Evolutionary conservation across 64 coral and sea anemone species (phyloP).

Genomic region (Acropora yongei): DNA sequence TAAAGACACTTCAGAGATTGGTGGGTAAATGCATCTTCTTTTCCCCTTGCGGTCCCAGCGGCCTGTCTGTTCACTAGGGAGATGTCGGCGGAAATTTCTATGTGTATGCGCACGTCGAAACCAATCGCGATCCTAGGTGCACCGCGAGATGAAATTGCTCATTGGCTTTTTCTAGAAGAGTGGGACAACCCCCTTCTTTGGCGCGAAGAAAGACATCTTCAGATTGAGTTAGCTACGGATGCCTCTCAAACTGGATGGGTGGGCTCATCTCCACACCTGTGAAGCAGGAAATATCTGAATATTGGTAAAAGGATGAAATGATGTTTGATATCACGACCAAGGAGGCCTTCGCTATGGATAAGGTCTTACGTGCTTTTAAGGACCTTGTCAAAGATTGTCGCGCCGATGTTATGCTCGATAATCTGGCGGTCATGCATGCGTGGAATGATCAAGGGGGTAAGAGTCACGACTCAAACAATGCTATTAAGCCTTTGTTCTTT

Average conservation of each 20-base stretch:
- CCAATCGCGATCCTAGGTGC: neutral
- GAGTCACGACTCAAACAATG: neutral
- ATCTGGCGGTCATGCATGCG: constrained; percentile 40
- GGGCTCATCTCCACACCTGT: too few relatives aligned
- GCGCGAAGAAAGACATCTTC: constrained; percentile 39
- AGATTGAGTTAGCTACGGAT: constrained; percentile 32
- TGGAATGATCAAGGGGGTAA: constrained; percentile 61
- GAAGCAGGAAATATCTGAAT: too few relatives aligned
- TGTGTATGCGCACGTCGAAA: constrained; percentile 4
- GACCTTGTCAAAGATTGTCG: too few relatives aligned
- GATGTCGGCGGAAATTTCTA: constrained; percentile 46
- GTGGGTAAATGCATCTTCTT: too few relatives aligned
- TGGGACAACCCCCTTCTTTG: constrained; percentile 39
- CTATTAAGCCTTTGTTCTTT: constrained; percentile 43
- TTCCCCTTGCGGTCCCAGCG: constrained; percentile 37
- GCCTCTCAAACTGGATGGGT: neutral
- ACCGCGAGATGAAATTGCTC: neutral
- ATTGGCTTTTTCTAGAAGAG: constrained; percentile 50
- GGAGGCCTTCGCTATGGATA: too few relatives aligned
- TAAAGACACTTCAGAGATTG: too few relatives aligned
- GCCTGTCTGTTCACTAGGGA: neutral
- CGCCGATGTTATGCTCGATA: constrained; percentile 38
- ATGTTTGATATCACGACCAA: too few relatives aligned
- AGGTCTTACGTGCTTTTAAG: too few relatives aligned
- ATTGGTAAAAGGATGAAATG: too few relatives aligned